These are phyloP conservation scores for Epiblema foenella DNA, from an alignment of 2,888 invertebrate genomes.

Conservation along the genomic window DNA sequence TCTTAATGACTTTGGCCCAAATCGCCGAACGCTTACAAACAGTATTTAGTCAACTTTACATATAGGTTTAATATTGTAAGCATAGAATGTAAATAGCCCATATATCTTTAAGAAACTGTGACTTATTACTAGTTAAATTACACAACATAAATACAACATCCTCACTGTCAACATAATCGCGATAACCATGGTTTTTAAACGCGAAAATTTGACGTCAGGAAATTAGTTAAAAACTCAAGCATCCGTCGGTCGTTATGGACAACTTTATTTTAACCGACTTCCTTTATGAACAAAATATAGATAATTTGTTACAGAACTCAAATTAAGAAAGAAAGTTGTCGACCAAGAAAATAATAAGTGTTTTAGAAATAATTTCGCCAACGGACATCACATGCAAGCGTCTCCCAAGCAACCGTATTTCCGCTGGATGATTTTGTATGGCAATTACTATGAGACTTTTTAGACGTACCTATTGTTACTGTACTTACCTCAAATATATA, in stretches of 20 bases:
- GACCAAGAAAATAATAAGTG: slow-evolving; percentile 61
- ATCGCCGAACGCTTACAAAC: slow-evolving; percentile 13
- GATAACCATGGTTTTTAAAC: neutral
- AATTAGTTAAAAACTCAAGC: slow-evolving; percentile 50
- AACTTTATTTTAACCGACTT: slow-evolving; percentile 65
- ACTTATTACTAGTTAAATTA: neutral
- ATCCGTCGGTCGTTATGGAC: neutral
- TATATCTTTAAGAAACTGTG: neutral
- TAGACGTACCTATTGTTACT: slow-evolving; percentile 29
- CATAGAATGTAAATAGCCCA: neutral
- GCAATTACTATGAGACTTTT: slow-evolving; percentile 35
- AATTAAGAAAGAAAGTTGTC: slow-evolving; percentile 64
- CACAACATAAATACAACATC: too few species aligned
- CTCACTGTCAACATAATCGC: too few species aligned
- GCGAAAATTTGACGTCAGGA: slow-evolving; percentile 48
- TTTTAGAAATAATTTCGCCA: slow-evolving; percentile 50
- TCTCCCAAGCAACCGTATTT: slow-evolving; percentile 38
- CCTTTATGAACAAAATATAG: slow-evolving; percentile 61
- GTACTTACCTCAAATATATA: slow-evolving; percentile 32
- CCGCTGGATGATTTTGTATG: slow-evolving; percentile 19
- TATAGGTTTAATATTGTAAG: too few species aligned
- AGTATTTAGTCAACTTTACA: slow-evolving; percentile 2
- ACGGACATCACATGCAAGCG: slow-evolving; percentile 60
- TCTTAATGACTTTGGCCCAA: slow-evolving; percentile 33
- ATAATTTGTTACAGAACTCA: slow-evolving; percentile 68